These are phyloP conservation scores for Tortrix viridana DNA, from an alignment of 2,888 invertebrate genomes.

Conservation along the genomic window DNA sequence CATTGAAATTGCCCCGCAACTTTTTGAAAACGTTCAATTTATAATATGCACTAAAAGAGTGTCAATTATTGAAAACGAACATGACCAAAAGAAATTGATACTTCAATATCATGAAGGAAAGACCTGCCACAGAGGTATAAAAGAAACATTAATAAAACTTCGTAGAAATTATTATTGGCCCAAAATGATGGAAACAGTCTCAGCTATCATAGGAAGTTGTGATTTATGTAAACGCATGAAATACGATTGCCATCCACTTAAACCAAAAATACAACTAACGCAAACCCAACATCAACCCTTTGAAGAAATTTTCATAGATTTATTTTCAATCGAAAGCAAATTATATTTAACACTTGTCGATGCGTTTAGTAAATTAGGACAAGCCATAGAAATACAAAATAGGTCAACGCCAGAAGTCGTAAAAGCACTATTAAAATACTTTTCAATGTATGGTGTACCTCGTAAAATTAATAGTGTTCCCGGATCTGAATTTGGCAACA, in stretches of 20 bases:
- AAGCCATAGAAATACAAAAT: constrained; percentile 2
- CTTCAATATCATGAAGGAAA: constrained; percentile 43
- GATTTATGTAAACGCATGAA: constrained; percentile 24
- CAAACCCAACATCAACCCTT: constrained; percentile 32
- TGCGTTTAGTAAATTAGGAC: constrained; percentile 18
- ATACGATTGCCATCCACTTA: constrained; percentile 38
- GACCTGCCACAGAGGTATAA: constrained; percentile 41
- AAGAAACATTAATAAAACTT: constrained; percentile 36
- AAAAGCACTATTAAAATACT: constrained; percentile 7
- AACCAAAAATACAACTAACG: constrained; percentile 30
- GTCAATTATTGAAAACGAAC: constrained; percentile 30
- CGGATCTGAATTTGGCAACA: constrained; percentile 6
- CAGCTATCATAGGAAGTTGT: constrained; percentile 41
- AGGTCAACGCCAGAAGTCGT: constrained; percentile 11
- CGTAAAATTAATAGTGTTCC: constrained; percentile 14
- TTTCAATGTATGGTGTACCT: background rate
- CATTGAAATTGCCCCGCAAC: constrained; percentile 32
- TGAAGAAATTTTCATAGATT: constrained; percentile 34
- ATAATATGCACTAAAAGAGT: constrained; percentile 45
- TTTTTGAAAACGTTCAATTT: no score
- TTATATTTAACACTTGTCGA: constrained; percentile 1
- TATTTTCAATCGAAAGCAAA: constrained; percentile 2
- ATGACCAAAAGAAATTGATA: constrained; percentile 39
- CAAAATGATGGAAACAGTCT: constrained; percentile 42
- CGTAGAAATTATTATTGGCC: constrained; percentile 42